Conservation (phyloP, 2,797 vertebrate genomes). For the Paramormyrops hopkinsi region DNA sequence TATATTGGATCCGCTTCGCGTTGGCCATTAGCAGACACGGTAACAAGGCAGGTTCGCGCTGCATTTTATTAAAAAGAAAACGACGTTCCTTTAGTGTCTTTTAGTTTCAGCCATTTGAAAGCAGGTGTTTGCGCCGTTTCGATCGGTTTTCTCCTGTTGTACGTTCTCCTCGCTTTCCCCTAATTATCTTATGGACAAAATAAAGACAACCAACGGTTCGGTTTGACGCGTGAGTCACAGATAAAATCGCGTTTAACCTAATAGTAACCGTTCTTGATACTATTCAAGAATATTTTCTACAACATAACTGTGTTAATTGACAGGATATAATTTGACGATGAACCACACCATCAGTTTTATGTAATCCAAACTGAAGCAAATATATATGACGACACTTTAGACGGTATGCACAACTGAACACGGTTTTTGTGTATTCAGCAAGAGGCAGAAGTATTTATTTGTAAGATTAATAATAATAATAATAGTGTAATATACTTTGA, state of each 20-base stretch:
- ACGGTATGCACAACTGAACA: neutral
- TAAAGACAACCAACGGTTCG: neutral
- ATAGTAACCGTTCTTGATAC: neutral
- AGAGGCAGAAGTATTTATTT: neutral
- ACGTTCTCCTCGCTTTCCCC: neutral
- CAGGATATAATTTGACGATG: neutral
- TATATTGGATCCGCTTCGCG: neutral
- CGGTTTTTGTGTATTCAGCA: neutral
- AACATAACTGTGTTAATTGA: neutral
- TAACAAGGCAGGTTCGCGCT: neutral
- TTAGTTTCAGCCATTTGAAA: neutral
- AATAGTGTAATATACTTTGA: neutral
- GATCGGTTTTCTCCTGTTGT: neutral
- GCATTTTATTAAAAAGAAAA: conserved; percentile 1
- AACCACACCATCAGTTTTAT: conserved; percentile 13
- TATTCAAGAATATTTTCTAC: neutral
- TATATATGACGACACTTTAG: neutral
- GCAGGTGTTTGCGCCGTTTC: neutral
- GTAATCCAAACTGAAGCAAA: neutral
- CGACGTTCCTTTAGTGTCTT: neutral
- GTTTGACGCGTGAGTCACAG: neutral
- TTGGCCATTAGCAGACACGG: neutral
- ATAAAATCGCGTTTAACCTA: conserved; percentile 3
- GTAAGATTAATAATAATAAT: neutral
- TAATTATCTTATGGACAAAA: neutral